Evolutionary conservation across 2,113 vertebrate species (phyloP).

Genomic region (Anoura caudifer): DNA sequence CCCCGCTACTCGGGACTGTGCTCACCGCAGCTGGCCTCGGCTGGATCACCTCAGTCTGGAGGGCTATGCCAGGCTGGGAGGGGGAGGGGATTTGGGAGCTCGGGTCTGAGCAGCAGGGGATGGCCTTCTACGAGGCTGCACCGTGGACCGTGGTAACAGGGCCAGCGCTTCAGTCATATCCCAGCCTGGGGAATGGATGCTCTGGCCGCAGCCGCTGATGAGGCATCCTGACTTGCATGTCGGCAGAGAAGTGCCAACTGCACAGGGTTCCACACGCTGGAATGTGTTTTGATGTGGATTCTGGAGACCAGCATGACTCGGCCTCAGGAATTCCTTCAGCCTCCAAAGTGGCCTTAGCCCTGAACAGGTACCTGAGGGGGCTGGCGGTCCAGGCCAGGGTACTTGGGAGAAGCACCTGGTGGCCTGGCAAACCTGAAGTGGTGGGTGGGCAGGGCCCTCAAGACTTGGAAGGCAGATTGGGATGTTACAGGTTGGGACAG

Average conservation of each 20-base stretch:
- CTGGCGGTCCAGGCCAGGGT: background rate
- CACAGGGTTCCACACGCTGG: background rate
- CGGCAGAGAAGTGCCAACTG: conserved; percentile 21
- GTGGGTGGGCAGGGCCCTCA: background rate
- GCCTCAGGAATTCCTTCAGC: conserved; percentile 55
- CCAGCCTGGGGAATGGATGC: background rate
- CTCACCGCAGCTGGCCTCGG: conserved; percentile 91
- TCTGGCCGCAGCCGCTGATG: background rate
- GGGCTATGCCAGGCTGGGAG: conserved; percentile 88
- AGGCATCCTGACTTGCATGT: conserved; percentile 18
- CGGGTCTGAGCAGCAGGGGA: conserved; percentile 41
- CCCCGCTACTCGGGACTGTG: conserved; percentile 80
- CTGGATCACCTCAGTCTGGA: conserved; percentile 84
- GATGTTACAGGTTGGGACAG: background rate
- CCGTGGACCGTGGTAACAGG: background rate
- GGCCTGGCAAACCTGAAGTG: background rate
- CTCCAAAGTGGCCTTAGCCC: conserved; percentile 58
- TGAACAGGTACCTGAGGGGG: conserved; percentile 13
- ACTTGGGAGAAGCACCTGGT: background rate
- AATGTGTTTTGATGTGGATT: background rate
- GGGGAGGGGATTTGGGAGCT: conserved; percentile 78
- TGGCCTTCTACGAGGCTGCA: background rate
- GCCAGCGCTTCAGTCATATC: background rate
- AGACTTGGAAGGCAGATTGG: conserved; percentile 28
- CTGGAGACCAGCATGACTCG: conserved; percentile 5